Percentiles rank a stretch among this genome's conserved stretches.
These are phyloP conservation scores for Catocala sponsa DNA, from an alignment of 2,888 invertebrate genomes.

Conservation along the genomic window DNA sequence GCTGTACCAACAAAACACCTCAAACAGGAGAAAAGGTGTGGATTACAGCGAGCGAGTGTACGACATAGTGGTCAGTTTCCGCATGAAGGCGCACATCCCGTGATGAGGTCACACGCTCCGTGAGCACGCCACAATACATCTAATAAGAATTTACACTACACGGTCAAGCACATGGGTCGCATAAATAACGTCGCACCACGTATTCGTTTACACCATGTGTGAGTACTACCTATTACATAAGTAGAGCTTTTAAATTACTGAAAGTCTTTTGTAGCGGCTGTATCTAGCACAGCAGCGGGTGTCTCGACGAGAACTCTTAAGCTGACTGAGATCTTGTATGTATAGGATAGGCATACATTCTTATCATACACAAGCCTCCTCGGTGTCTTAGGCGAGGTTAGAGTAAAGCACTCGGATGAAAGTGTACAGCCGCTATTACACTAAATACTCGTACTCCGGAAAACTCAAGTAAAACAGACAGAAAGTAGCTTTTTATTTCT, in stretches of 20 bases:
- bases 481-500: too few relatives aligned
- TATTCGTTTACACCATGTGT: conserved; percentile 2
- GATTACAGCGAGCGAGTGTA: conserved; percentile 69
- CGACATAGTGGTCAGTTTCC: conserved; percentile 76
- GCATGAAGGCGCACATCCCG: conserved; percentile 70
- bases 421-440: too few relatives aligned
- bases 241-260: not conserved
- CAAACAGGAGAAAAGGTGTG: conserved; percentile 65
- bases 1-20: conserved; percentile 20
- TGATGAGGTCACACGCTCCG: conserved; percentile 78
- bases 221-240: not conserved
- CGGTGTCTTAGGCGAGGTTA: too few relatives aligned
- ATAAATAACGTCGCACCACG: not conserved
- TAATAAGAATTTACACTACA: conserved; percentile 41
- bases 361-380: too few relatives aligned
- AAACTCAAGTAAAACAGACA: too few relatives aligned
- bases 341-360: too few relatives aligned
- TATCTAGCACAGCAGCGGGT: too few relatives aligned
- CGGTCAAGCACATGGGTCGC: conserved; percentile 23
- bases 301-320: too few relatives aligned
- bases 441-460: too few relatives aligned
- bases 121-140: conserved; percentile 76
- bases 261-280: not conserved
- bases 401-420: too few relatives aligned
- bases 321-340: too few relatives aligned